Percentiles rank a stretch among this genome's conserved stretches.
Evolutionary conservation across 37 sponge, comb jelly and placozoan species (phyloP).

Genomic region (Tethya wilhelma): DNA sequence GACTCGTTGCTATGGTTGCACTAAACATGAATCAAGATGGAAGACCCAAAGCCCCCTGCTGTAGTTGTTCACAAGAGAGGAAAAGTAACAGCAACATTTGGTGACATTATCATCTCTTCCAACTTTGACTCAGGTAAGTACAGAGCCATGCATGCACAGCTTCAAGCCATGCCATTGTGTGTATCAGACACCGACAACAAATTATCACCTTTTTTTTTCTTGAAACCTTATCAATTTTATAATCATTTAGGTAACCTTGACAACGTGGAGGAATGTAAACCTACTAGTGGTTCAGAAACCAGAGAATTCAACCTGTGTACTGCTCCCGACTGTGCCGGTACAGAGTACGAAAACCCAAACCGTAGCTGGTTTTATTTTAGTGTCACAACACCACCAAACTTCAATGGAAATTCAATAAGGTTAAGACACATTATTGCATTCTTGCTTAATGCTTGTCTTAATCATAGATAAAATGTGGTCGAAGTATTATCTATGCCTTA

Average conservation of each 20-base stretch:
- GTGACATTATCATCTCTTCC: slow-evolving; percentile 59
- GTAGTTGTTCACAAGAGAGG: slow-evolving; percentile 13
- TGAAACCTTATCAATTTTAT: too few species aligned
- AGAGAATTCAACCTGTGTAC: slow-evolving; percentile 91
- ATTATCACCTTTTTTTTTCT: too few species aligned
- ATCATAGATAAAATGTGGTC: too few species aligned
- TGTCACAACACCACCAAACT: slow-evolving; percentile 34
- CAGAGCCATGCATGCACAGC: neutral
- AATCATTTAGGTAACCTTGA: slow-evolving; percentile 65
- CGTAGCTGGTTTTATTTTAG: slow-evolving; percentile 90
- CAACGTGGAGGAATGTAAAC: slow-evolving; percentile 45
- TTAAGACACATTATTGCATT: too few species aligned
- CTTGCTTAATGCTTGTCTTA: too few species aligned
- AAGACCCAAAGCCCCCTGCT: too few species aligned
- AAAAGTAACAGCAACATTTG: slow-evolving; percentile 61
- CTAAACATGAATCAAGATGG: too few species aligned
- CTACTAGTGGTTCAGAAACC: neutral
- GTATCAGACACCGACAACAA: too few species aligned
- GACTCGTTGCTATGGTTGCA: too few species aligned
- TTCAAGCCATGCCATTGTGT: too few species aligned
- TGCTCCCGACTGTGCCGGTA: slow-evolving; percentile 91
- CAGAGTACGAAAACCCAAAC: slow-evolving; percentile 78
- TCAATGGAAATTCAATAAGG: slow-evolving; percentile 47
- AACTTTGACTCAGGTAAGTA: slow-evolving; percentile 89
- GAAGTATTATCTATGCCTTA: too few species aligned